Base-by-base conservation (phyloP, 2,888 invertebrate genomes). In the Salticus scenicus region DNA sequence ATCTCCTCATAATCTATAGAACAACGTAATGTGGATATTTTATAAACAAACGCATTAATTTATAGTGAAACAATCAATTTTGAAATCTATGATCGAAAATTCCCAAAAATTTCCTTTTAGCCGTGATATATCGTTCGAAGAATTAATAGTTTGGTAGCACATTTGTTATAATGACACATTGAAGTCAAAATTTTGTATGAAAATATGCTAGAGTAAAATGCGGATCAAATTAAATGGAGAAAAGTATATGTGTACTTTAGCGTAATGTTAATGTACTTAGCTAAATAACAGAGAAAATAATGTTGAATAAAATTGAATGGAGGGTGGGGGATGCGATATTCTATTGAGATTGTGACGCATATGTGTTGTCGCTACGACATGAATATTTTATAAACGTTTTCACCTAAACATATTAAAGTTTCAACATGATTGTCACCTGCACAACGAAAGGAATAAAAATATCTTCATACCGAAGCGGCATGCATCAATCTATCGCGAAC, bases 401-500 rank as follows among this genome's bases (percentile, higher is more conserved):
- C 57, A 57, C 24, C 57, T 24, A 20, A 37, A 24, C 24, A 57
- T 57, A 57, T 57, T 57, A 57, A 57, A 57, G 24, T 57, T 57
- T 57, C 24, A 24, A 24, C 24, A 24, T 57, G 57, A 57, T 57
- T 57, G 57, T 57, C 57, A 57, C 57, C 57, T 57, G 2, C 57
- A 57, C 24, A 57, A 17, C 20, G 24, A 4, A 20, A 1, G 7
- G 24, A 57, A 57, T 57, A 57, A 57, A 57, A 57, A 57, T 57
- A 57, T 57, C 57, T 57, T 24, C 20, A 24, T 57, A 24, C 57
- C 57, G 24, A 57, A 57, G 66, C 66, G 66, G 33, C 14, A 20
- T 33, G 31, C 31, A 67, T 67, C 66, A 67, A 67, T 67, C 66
- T 33, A n/a, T 33, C 33, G 66, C n/a, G n/a, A 17, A 33, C 33